A percentile compares a stretch with the other conserved stretches of the same genome.
phyloP scores from a whole-genome alignment of 1,140 invertebrate genomes.

The Zaprionus lachaisei region DNA sequence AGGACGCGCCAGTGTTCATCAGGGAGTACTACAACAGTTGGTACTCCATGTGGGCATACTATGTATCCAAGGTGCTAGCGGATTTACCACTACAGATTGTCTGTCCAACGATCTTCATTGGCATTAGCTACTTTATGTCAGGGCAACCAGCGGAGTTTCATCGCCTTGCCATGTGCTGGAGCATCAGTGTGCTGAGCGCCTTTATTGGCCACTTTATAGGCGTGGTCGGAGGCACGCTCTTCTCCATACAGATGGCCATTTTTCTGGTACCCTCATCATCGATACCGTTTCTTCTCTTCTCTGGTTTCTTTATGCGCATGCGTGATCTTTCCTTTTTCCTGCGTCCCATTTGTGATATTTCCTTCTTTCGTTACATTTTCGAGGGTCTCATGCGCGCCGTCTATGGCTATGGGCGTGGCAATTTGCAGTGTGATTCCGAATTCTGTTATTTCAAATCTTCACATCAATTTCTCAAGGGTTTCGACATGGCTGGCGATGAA shows the following conservation, averaged over 20 bases:
- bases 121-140: slow-evolving; percentile 93
- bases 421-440: slow-evolving; percentile 85
- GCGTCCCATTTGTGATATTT: slow-evolving; percentile 89
- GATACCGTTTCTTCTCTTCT: slow-evolving; percentile 94
- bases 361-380: slow-evolving; percentile 93
- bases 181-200: slow-evolving; percentile 89
- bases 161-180: slow-evolving; percentile 89
- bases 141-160: slow-evolving; percentile 89
- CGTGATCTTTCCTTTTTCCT: slow-evolving; percentile 90
- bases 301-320: slow-evolving; percentile 93
- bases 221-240: slow-evolving; percentile 90
- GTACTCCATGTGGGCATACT: slow-evolving; percentile 94
- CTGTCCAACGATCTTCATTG: slow-evolving; percentile 89
- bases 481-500: slow-evolving; percentile 81
- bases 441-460: slow-evolving; percentile 85
- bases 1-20: slow-evolving; percentile 93
- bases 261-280: slow-evolving; percentile 92
- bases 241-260: slow-evolving; percentile 90
- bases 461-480: slow-evolving; percentile 84
- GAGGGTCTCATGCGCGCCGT: slow-evolving; percentile 91
- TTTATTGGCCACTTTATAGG: slow-evolving; percentile 93
- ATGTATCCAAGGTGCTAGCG: slow-evolving; percentile 92
- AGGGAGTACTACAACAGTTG: slow-evolving; percentile 95
- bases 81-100: slow-evolving; percentile 94
- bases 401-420: slow-evolving; percentile 88